Evolutionary conservation across 2,113 vertebrate species (phyloP).

Genomic region (Suricata suricatta): DNA sequence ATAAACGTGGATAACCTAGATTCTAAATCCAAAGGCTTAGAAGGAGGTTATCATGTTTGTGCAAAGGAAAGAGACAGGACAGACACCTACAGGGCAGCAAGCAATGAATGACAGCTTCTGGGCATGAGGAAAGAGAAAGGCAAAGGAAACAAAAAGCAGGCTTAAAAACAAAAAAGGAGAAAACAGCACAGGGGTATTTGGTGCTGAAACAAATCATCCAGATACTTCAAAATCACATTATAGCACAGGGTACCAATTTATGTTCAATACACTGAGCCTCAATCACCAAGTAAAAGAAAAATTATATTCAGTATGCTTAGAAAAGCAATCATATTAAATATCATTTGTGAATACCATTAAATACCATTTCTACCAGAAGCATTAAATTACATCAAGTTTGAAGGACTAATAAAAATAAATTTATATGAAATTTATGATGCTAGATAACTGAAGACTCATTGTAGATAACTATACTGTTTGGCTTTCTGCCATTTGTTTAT

Average conservation of each 20-base stretch:
- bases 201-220: neutral
- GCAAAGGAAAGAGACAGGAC: neutral
- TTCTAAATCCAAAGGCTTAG: neutral
- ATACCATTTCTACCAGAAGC: slow-evolving; percentile 13
- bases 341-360: neutral
- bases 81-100: neutral
- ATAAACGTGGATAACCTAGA: neutral
- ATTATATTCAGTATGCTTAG: neutral
- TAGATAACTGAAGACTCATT: neutral
- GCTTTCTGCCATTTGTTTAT: neutral
- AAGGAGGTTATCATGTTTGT: neutral
- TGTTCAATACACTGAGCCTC: neutral
- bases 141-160: slow-evolving; percentile 8
- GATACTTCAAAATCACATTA: neutral
- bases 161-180: neutral
- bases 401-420: neutral
- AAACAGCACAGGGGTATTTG: neutral
- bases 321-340: slow-evolving; percentile 21
- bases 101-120: neutral
- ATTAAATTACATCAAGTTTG: neutral
- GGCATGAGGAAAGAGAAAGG: neutral
- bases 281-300: slow-evolving; percentile 19
- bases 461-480: neutral
- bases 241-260: neutral
- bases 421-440: neutral